Percentiles rank a stretch among this genome's conserved stretches.
phyloP scores from a whole-genome alignment of 1,140 invertebrate genomes.

The Scaptomyza pallida region DNA sequence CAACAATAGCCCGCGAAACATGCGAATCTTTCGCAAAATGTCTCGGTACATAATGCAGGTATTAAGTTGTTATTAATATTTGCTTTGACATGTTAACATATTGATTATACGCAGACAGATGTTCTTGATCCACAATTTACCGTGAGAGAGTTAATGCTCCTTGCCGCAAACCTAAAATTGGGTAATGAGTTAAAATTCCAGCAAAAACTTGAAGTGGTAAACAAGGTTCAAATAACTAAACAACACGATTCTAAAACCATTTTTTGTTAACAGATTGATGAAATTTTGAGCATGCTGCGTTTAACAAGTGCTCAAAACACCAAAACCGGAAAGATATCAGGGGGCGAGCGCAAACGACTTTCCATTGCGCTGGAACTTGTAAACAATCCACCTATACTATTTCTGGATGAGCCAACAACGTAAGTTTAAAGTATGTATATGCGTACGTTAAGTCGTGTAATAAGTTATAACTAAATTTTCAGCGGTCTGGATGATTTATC shows the following conservation, averaged over 20 bases:
- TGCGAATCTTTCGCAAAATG: conserved; percentile 92
- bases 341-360: conserved; percentile 95
- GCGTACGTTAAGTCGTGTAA: no score
- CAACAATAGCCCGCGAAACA: conserved; percentile 90
- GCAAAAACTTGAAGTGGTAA: conserved; percentile 90
- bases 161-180: conserved; percentile 95
- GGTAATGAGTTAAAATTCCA: conserved; percentile 86
- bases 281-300: conserved; percentile 89
- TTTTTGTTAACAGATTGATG: conserved; percentile 86
- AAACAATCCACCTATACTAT: conserved; percentile 97
- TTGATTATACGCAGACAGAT: conserved; percentile 86
- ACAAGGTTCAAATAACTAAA: conserved; percentile 64
- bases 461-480: not conserved
- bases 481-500: conserved; percentile 90
- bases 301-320: conserved; percentile 88
- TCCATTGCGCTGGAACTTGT: conserved; percentile 96
- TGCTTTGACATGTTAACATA: no score
- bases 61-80: not conserved
- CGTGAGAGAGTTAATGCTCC: conserved; percentile 92
- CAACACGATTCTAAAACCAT: not conserved
- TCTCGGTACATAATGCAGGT: conserved; percentile 97
- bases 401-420: conserved; percentile 93
- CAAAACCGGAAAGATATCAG: conserved; percentile 90
- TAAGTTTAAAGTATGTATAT: conserved; percentile 84
- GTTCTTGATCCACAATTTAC: conserved; percentile 93